A percentile compares a stretch with the other conserved stretches of the same genome.
Evolutionary conservation across 1,140 invertebrate genomes (phyloP).

Genomic region (Phenacoccus solenopsis): DNA sequence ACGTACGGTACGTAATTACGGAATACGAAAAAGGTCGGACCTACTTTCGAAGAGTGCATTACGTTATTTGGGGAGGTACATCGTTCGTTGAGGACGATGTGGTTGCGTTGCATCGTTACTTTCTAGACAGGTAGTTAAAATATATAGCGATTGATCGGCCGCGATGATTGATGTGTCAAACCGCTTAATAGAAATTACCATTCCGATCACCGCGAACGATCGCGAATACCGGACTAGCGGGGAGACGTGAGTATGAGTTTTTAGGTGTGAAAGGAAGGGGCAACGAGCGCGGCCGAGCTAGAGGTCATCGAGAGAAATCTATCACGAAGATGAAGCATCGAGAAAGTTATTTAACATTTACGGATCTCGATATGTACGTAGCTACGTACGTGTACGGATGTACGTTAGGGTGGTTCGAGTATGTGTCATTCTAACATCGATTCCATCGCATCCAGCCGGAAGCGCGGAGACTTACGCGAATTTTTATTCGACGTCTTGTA

Average conservation of each 20-base stretch:
- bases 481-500: not conserved
- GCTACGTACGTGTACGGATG: not conserved
- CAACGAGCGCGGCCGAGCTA: not conserved
- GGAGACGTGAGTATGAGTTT: not conserved
- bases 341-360: constrained; percentile 3
- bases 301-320: not conserved
- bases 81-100: not conserved
- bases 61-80: not conserved
- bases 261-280: not conserved
- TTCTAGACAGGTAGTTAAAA: too few species aligned
- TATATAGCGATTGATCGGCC: not conserved
- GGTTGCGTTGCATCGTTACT: too few species aligned
- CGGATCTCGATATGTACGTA: not conserved
- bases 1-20: not conserved
- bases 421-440: not conserved
- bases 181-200: not conserved
- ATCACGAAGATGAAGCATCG: constrained; percentile 1
- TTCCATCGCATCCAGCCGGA: not conserved
- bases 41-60: not conserved
- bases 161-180: not conserved
- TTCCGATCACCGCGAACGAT: not conserved
- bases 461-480: too few species aligned
- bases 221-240: not conserved
- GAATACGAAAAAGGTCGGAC: not conserved
- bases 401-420: not conserved